Evolutionary conservation across 2,888 invertebrate species (phyloP).

Genomic region (Synergus umbraculus): DNA sequence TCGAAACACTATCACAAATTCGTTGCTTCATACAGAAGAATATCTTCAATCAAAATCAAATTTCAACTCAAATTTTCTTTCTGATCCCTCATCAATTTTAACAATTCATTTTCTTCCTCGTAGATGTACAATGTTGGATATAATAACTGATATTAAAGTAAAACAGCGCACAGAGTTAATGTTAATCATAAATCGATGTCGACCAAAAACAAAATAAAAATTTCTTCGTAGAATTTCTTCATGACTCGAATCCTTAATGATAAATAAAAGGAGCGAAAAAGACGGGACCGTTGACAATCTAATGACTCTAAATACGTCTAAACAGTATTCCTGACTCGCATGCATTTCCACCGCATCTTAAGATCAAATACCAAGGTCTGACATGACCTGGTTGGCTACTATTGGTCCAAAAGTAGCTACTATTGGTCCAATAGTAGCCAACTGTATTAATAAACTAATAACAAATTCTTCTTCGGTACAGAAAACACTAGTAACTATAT

Average conservation of each 20-base stretch:
- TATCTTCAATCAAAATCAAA: background rate
- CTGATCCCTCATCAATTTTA: background rate
- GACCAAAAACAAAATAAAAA: conserved; percentile 19
- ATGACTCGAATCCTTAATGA: conserved; percentile 24
- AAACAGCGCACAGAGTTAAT: conserved; percentile 8
- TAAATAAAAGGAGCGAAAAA: background rate
- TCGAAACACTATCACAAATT: conserved; percentile 16
- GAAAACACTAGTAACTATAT: background rate
- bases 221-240: background rate
- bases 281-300: conserved; percentile 54
- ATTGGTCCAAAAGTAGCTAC: background rate
- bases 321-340: conserved; percentile 54
- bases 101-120: conserved; percentile 33
- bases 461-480: background rate
- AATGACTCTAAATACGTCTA: conserved; percentile 57
- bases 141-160: background rate
- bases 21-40: background rate
- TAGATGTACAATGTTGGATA: conserved; percentile 16
- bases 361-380: background rate
- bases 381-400: background rate
- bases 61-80: background rate
- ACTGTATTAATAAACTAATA: background rate
- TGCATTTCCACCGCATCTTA: conserved; percentile 55
- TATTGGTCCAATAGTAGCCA: background rate
- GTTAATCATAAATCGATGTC: background rate